Evolutionary conservation across 2,113 vertebrate species (phyloP), one percentile per base, ranked within the genome.

Genomic region (Willisornis vidua): DNA sequence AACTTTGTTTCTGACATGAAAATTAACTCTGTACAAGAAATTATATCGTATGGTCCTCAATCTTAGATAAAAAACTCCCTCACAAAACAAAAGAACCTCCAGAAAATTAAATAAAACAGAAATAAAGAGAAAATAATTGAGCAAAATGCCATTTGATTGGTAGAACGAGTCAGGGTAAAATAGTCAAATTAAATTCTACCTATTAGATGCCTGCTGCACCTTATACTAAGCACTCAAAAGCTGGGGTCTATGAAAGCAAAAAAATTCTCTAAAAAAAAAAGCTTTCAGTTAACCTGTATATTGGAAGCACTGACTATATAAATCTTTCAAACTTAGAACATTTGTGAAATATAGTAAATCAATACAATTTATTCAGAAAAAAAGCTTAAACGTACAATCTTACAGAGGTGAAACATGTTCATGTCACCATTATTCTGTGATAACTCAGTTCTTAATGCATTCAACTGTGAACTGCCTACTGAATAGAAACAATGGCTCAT

Each of bases 401-500:
- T 67, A 78, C 68, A 86, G 91, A 94, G 84, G 90, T 94, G 94
- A 90, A 90, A 71, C 70, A 54, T 85, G 82, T 95, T 95, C 83
- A 94, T 96, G 65, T 87, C 72, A 89, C 67, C 58, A 89, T 94
- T 89, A 87, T 92, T 91, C 55, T 89, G 59, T 33, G 65, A 93
- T 85, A 93, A 90, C 26, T 94, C 74, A n/a, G 79, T 67, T 89
- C 76, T 90, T 93, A 96, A 90, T 94, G 73, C 75, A 77, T 96
- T 96, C 85, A 92, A 3, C 84, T 93, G 68, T 94, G 93, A 95
- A 93, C 63, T 92, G 57, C 71, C 68, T 93, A 48, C 63, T 91
- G 95, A 97, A 96, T 54, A 84, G 74, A 94, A 97, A 94, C 74
- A 96, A 92, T 95, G 84, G 48, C 22, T 93, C 43, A 86, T 95